Evolutionary conservation across 2,113 vertebrate species (phyloP).

Genomic region (Jacana jacana): DNA sequence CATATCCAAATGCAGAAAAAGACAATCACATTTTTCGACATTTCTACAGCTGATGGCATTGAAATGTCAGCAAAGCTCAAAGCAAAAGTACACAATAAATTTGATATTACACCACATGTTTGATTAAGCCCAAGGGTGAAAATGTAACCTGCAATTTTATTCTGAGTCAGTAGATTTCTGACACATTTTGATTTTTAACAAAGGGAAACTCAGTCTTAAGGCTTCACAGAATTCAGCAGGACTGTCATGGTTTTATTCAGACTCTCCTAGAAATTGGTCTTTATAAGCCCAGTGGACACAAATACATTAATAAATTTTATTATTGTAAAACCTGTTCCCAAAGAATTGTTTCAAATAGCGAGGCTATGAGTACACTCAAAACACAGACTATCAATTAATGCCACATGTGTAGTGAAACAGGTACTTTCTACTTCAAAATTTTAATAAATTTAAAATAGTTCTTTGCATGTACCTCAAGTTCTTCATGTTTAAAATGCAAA

Average conservation of each 20-base stretch:
- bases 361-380: background rate
- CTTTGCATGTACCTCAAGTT: background rate
- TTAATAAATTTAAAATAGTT: background rate
- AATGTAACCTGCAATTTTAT: slow-evolving; percentile 61
- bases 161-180: slow-evolving; percentile 66
- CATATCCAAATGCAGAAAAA: slow-evolving; percentile 55
- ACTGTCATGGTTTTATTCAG: slow-evolving; percentile 51
- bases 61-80: slow-evolving; percentile 67
- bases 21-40: slow-evolving; percentile 64
- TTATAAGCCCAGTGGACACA: slow-evolving; percentile 30
- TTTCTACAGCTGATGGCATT: slow-evolving; percentile 63
- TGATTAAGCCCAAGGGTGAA: slow-evolving; percentile 70
- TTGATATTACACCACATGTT: slow-evolving; percentile 66
- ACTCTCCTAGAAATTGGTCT: slow-evolving; percentile 31
- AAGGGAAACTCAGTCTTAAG: slow-evolving; percentile 34
- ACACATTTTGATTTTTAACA: slow-evolving; percentile 64
- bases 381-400: background rate
- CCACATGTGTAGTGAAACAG: background rate
- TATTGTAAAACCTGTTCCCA: background rate
- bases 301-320: slow-evolving; percentile 16
- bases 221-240: slow-evolving; percentile 30
- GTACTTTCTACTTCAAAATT: background rate
- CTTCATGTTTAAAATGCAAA: background rate
- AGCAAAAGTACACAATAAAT: slow-evolving; percentile 67
- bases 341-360: background rate